Percentiles rank a stretch among this genome's conserved stretches.
These are phyloP conservation scores for Podarcis cretensis DNA, from an alignment of 2,113 vertebrate species.

Conservation along the genomic window DNA sequence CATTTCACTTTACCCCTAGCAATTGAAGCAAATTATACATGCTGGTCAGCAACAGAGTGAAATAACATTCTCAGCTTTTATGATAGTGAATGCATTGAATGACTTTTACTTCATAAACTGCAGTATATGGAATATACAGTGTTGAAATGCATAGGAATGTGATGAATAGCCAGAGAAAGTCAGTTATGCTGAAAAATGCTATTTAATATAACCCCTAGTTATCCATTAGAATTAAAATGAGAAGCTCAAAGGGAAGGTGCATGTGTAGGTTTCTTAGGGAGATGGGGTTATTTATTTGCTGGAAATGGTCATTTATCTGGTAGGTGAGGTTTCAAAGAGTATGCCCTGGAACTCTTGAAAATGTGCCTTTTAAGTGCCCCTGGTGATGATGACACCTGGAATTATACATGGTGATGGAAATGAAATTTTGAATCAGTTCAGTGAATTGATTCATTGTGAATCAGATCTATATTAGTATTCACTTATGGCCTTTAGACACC, in stretches of 20 bases:
- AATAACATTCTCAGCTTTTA: slow-evolving; percentile 15
- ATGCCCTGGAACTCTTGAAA: neutral
- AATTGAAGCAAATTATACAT: slow-evolving; percentile 32
- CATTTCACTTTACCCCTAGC: slow-evolving; percentile 39
- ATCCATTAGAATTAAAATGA: slow-evolving; percentile 44
- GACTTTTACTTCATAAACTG: neutral
- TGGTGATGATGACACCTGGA: neutral
- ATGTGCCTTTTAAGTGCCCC: neutral
- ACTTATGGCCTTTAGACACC: too few species aligned
- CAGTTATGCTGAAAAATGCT: slow-evolving; percentile 21
- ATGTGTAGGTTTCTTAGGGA: neutral
- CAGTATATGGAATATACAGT: neutral
- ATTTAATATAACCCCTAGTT: slow-evolving; percentile 38
- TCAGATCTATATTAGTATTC: neutral
- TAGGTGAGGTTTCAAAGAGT: neutral
- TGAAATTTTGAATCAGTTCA: neutral
- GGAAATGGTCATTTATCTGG: neutral
- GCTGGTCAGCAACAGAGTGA: slow-evolving; percentile 28
- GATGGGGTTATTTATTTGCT: neutral
- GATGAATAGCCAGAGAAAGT: slow-evolving; percentile 26
- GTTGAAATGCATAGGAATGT: slow-evolving; percentile 35
- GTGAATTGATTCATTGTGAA: neutral
- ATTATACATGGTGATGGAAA: neutral
- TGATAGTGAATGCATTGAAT: neutral
- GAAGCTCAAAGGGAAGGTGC: slow-evolving; percentile 36